Base-by-base conservation (phyloP, 2,113 vertebrate genomes). In the Rhagologus leucostigma region DNA sequence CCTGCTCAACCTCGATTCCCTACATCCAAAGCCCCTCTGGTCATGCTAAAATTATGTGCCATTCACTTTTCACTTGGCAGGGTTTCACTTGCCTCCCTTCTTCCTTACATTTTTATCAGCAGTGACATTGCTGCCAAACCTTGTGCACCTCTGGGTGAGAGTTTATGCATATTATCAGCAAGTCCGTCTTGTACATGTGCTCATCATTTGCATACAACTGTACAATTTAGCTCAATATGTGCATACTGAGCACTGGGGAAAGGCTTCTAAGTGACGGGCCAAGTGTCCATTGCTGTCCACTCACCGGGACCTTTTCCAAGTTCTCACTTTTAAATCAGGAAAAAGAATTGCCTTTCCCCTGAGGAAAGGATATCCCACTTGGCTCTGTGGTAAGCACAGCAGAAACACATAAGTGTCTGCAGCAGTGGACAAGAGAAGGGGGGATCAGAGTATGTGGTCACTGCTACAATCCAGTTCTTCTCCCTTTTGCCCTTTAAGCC, bases 361-460 rank as follows among this genome's bases (percentile, higher is more conserved):
- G 33, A 41, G 55, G 37, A 77, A 20, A 52, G 29, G 41, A 32
- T 39, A 3, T 41, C 30, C 14, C 53, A 2, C 39, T 46, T 39
- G 39, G 35, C 37, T 53, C 15, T 55, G 6, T 1, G 3, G 21
- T 18, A n/a, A 84, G 53, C 35, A 27, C 0, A 6, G 41, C 35
- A 75, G 75, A 76, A 82, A 64, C 0, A 6, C 20, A 56, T 33
- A 47, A 59, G 3, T 16, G 41, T 56, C 59, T 84, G 57, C 67
- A 83, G 49, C 10, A 32, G 19, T 5, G 67, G 22, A 37, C 46
- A 49, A 30, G 46, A 80, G 39, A 49, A 33, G n/a, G 14, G 18
- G 42, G 6, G 63, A 32, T 33, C 0, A 4, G 64, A 75, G 35
- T 49, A 13, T 1, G 16, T 37, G 29, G 8, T n/a, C 3, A 2